Evolutionary conservation across 2,888 invertebrate genomes (phyloP), one percentile per base, ranked within the genome.

Genomic region (Drosophila niveifrons): DNA sequence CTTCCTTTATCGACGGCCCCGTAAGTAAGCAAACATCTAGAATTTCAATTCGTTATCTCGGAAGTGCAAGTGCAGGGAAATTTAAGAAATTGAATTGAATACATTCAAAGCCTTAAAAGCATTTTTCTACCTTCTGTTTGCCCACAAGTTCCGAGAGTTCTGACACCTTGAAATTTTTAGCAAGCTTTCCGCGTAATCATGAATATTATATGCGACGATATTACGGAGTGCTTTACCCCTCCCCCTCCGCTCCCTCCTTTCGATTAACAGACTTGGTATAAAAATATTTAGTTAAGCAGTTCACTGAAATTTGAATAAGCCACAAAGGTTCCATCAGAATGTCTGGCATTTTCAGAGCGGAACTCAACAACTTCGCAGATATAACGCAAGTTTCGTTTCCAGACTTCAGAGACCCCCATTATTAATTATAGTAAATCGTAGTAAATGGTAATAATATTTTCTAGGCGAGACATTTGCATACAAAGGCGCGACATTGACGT

Each of bases 31-130:
- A 74, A 80, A 75, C 82, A 85, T 69, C 71, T 83, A 71, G 88
- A 86, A 88, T 83, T 82, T 88, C 86, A 85, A 80, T 85, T 77
- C 66, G 74, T 68, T 72, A 82, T 77, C 80, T 79, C 74, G 82
- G 80, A 87, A 85, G 82, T 75, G 70, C 82, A 76, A 84, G 76
- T 81, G 82, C 71, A 81, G 63, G 59, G 78, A 69, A 74, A 78
- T 71, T 70, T 47, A 51, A 66, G 46, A 50, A 47, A 29, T 46
- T 36, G 43, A 31, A 55, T 44, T 55, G 55, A 15, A 46, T 70
- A 62, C 43, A 57, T 55, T 62, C 15, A 36, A 72, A 51, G 48
- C 43, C 13, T 66, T 69, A 55, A 58, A 64, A 75, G 75, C 79
- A 66, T 70, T 74, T 57, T 28, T 51, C 36, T 44, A n/a, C 29